Evolutionary conservation across 2,888 invertebrate genomes (phyloP).

Genomic region (Drosophila infuscata): DNA sequence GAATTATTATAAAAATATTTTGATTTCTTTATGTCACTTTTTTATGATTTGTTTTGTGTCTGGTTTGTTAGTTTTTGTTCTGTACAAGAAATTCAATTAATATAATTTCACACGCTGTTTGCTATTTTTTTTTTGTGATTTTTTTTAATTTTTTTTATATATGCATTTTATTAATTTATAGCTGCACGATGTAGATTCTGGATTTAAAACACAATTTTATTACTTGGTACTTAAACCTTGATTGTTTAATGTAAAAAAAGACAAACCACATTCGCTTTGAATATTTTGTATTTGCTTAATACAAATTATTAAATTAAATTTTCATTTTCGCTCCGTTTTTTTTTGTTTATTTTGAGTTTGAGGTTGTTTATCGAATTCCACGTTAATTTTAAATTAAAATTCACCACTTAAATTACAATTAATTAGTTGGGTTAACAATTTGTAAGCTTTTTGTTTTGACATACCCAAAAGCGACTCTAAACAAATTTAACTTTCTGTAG

Average conservation of each 20-base stretch:
- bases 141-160: constrained; percentile 14
- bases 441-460: constrained; percentile 19
- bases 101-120: constrained; percentile 52
- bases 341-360: constrained; percentile 57
- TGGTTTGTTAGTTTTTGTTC: constrained; percentile 16
- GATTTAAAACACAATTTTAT: constrained; percentile 29
- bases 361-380: constrained; percentile 61
- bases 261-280: constrained; percentile 20
- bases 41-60: constrained; percentile 26
- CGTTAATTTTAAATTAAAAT: constrained; percentile 67
- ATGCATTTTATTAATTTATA: constrained; percentile 47
- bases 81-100: constrained; percentile 52
- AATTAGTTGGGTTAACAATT: constrained; percentile 63
- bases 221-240: constrained; percentile 49
- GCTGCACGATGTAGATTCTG: constrained; percentile 13
- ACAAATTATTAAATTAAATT: constrained; percentile 62
- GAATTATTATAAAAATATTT: constrained; percentile 33
- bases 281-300: constrained; percentile 48
- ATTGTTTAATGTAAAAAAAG: constrained; percentile 41
- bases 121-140: constrained; percentile 7
- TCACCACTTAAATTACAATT: constrained; percentile 67
- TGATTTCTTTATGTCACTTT: constrained; percentile 21
- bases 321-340: constrained; percentile 42
- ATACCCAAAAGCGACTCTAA: constrained; percentile 13
- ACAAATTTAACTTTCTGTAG: background rate